Evolutionary conservation across 2,113 vertebrate genomes (phyloP).

Genomic region (Laticauda colubrina): DNA sequence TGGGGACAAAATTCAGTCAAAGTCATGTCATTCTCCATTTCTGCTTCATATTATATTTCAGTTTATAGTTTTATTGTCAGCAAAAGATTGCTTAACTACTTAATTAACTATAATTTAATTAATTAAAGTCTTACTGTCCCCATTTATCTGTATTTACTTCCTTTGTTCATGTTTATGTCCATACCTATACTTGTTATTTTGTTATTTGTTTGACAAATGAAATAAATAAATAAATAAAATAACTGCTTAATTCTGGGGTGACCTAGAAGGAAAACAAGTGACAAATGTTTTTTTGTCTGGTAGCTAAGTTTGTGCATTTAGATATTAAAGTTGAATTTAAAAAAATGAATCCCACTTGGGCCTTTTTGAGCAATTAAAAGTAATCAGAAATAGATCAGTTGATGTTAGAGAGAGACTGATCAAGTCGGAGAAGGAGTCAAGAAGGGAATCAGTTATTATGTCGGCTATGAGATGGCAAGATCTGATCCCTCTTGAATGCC

Average conservation of each 20-base stretch:
- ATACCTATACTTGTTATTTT: too few species aligned
- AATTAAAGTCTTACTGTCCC: background rate
- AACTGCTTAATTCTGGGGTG: background rate
- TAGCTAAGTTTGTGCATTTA: background rate
- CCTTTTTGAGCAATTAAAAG: background rate
- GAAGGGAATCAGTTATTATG: background rate
- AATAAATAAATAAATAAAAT: too few species aligned
- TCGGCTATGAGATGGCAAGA: background rate
- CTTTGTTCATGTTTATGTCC: too few species aligned
- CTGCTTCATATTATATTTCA: background rate
- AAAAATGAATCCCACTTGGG: background rate
- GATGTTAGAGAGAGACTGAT: background rate
- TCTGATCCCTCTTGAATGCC: background rate
- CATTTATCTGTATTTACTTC: too few species aligned
- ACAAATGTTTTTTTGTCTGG: background rate
- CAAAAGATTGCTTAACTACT: background rate
- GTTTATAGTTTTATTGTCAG: background rate
- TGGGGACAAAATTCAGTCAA: background rate
- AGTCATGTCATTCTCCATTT: background rate
- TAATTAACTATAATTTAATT: background rate
- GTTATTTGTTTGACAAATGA: too few species aligned
- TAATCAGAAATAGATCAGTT: background rate
- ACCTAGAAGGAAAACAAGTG: background rate
- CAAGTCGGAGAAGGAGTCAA: background rate
- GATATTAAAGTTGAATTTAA: background rate